A percentile compares a stretch with the other conserved stretches of the same genome.
phyloP scores from a whole-genome alignment of 2,888 invertebrate species.

The Bellardia bayeri region DNA sequence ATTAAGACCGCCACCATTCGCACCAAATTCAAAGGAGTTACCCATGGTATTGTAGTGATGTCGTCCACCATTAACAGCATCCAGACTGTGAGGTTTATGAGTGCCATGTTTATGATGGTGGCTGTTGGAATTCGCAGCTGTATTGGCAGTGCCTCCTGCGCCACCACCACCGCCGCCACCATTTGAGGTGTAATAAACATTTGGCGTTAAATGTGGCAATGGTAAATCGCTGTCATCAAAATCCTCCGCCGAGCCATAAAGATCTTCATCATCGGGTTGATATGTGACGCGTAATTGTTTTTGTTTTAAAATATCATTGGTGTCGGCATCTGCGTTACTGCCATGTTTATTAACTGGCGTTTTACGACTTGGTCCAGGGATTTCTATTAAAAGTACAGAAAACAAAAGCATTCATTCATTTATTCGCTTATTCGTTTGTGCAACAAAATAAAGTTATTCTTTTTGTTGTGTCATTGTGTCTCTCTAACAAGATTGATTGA shows the following conservation, averaged over 20 bases:
- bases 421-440: not conserved
- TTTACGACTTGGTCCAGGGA: constrained; percentile 88
- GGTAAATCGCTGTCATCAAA: constrained; percentile 86
- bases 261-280: constrained; percentile 87
- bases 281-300: constrained; percentile 84
- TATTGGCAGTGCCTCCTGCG: not conserved
- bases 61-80: constrained; percentile 69
- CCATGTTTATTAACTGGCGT: constrained; percentile 85
- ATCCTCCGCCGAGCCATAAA: constrained; percentile 89
- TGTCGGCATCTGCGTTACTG: constrained; percentile 80
- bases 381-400: constrained; percentile 86
- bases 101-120: constrained; percentile 71
- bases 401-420: constrained; percentile 63
- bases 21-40: constrained; percentile 69
- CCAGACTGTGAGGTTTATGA: constrained; percentile 71
- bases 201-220: constrained; percentile 81
- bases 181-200: constrained; percentile 80
- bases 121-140: constrained; percentile 36
- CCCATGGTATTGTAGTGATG: constrained; percentile 75
- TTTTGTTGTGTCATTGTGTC: not conserved
- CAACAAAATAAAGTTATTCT: constrained; percentile 52
- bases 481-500: constrained; percentile 52
- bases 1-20: constrained; percentile 66
- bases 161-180: constrained; percentile 69
- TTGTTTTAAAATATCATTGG: constrained; percentile 84